Conservation (phyloP, 37 sponge, comb jelly and placozoan genomes). For the Chondrilla cf. caribensis region DNA sequence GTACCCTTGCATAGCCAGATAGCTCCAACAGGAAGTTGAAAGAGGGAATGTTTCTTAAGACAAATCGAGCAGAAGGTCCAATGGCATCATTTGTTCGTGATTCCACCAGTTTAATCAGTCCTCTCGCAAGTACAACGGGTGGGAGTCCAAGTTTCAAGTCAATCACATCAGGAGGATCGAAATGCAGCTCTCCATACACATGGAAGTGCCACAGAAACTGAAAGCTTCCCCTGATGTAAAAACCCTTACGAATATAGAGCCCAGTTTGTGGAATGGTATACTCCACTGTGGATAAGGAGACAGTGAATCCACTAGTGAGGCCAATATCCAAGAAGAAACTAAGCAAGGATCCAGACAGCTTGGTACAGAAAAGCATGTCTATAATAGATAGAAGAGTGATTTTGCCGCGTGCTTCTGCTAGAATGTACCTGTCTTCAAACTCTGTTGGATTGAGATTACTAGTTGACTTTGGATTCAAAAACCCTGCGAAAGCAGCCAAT, state of each 20-base stretch:
- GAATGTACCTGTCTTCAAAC: conserved; percentile 6
- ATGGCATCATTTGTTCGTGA: background rate
- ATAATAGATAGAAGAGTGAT: background rate
- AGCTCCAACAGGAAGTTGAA: background rate
- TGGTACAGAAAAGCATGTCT: background rate
- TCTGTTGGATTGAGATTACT: background rate
- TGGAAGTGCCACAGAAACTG: conserved; percentile 4
- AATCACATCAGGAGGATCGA: conserved; percentile 14
- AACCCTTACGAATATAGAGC: conserved; percentile 8
- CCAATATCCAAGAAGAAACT: conserved; percentile 7
- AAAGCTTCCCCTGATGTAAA: conserved; percentile 25
- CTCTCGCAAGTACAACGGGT: conserved; percentile 6
- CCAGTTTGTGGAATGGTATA: background rate
- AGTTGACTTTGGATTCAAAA: too few species aligned
- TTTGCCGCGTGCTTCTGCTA: background rate
- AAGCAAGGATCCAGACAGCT: background rate
- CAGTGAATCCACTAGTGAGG: conserved; percentile 11
- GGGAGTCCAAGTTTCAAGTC: conserved; percentile 12
- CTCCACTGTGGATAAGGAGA: conserved; percentile 6
- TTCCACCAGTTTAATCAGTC: conserved; percentile 8
- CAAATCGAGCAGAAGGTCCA: background rate
- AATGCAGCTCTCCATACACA: background rate
- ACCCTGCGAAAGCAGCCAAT: background rate
- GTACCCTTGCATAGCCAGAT: background rate
- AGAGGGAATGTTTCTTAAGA: background rate